phyloP scores from a whole-genome alignment of 2,888 invertebrate genomes.

The Eupeodes luniger region DNA sequence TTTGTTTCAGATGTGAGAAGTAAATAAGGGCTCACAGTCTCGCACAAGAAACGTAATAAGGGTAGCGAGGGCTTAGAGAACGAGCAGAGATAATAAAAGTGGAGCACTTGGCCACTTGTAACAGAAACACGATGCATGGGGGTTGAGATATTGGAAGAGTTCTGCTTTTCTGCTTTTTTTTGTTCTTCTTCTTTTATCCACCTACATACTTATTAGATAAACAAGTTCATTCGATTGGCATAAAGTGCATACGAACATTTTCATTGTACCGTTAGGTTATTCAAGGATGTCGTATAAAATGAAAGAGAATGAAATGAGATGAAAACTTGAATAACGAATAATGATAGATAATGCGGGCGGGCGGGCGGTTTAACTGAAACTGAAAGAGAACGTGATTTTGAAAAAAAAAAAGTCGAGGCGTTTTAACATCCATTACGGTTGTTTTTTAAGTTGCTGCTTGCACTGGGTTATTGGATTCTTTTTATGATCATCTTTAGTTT shows the following conservation, averaged over 20 bases:
- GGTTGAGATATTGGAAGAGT: slow-evolving; percentile 40
- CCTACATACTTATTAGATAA: slow-evolving; percentile 36
- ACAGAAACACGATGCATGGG: slow-evolving; percentile 57
- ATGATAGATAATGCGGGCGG: slow-evolving; percentile 36
- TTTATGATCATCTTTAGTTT: slow-evolving; percentile 37
- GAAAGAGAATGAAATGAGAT: slow-evolving; percentile 38
- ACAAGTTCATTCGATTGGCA: slow-evolving; percentile 61
- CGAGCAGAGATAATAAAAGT: slow-evolving; percentile 61
- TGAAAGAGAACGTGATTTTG: slow-evolving; percentile 9
- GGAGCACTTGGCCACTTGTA: slow-evolving; percentile 72
- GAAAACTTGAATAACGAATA: slow-evolving; percentile 29
- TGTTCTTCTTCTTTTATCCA: slow-evolving; percentile 3
- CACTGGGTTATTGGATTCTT: slow-evolving; percentile 46
- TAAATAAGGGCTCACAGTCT: slow-evolving; percentile 31
- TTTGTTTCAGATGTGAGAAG: slow-evolving; percentile 40
- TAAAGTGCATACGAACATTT: slow-evolving; percentile 62
- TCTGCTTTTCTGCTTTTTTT: too few relatives aligned
- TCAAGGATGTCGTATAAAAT: slow-evolving; percentile 54
- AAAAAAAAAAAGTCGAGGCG: slow-evolving; percentile 20
- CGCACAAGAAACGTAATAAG: slow-evolving; percentile 24
- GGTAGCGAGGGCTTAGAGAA: slow-evolving; percentile 1
- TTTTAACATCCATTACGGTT: slow-evolving; percentile 39
- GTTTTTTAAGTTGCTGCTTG: slow-evolving; percentile 12
- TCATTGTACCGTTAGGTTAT: slow-evolving; percentile 66
- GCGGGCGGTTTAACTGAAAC: background rate